Percentiles rank a stretch among this genome's conserved stretches.
phyloP scores from a whole-genome alignment of 2,888 invertebrate species.

The Anthrax anthrax region DNA sequence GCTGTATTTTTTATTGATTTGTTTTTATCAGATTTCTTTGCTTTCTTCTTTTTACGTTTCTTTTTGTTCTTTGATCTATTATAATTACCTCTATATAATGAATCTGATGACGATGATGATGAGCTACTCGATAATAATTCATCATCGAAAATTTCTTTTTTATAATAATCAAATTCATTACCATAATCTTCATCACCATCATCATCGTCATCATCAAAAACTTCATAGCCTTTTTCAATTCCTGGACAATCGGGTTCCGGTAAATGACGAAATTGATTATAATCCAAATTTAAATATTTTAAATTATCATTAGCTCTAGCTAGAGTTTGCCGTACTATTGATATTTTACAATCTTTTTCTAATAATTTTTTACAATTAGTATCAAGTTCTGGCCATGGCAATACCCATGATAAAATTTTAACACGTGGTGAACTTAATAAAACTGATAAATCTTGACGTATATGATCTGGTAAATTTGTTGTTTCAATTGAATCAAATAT shows the following conservation, averaged over 20 bases:
- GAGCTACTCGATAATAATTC: not conserved
- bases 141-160: not conserved
- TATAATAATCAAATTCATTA: not conserved
- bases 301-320: slow-evolving; percentile 20
- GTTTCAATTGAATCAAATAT: slow-evolving; percentile 26
- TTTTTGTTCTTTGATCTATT: not conserved
- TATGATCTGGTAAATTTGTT: slow-evolving; percentile 37
- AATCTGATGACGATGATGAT: not conserved
- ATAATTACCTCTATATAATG: not conserved
- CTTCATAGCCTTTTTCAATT: slow-evolving; percentile 17
- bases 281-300: slow-evolving; percentile 47
- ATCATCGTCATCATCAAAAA: slow-evolving; percentile 2
- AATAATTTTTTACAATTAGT: slow-evolving; percentile 35
- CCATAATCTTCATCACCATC: too few species aligned
- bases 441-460: slow-evolving; percentile 44
- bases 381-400: slow-evolving; percentile 42
- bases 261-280: slow-evolving; percentile 43
- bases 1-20: not conserved
- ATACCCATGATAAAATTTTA: slow-evolving; percentile 44
- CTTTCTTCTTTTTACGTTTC: not conserved
- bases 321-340: slow-evolving; percentile 8
- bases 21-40: not conserved
- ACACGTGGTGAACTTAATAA: slow-evolving; percentile 44
- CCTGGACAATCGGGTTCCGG: slow-evolving; percentile 24
- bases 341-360: slow-evolving; percentile 34